Evolutionary conservation across 2,797 vertebrate genomes (phyloP).

Genomic region (Tragelaphus eurycerus): DNA sequence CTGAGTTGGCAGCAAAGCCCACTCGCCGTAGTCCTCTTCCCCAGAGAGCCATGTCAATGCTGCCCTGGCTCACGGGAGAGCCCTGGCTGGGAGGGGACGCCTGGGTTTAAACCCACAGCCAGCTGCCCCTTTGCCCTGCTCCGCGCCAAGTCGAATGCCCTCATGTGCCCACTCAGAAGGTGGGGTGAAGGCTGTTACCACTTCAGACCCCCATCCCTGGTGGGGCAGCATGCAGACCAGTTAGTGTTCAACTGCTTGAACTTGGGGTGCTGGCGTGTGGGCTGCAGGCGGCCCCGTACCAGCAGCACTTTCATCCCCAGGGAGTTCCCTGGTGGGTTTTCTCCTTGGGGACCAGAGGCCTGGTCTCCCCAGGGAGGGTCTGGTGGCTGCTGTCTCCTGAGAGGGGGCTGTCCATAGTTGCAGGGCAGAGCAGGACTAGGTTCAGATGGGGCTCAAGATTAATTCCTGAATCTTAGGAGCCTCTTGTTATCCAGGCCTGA

Average conservation of each 20-base stretch:
- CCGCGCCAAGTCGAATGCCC: neutral
- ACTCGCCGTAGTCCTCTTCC: neutral
- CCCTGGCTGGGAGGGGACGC: neutral
- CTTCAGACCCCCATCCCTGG: neutral
- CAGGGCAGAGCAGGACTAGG: neutral
- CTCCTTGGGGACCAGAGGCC: neutral
- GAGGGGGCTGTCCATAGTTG: neutral
- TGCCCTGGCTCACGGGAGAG: neutral
- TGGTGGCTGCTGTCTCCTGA: neutral
- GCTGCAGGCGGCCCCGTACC: accelerated
- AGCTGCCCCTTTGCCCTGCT: neutral
- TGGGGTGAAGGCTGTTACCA: neutral
- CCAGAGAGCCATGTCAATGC: neutral
- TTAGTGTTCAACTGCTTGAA: neutral
- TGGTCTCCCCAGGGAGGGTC: neutral
- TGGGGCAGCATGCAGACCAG: accelerated
- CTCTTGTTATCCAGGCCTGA: neutral
- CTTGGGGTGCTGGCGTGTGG: neutral
- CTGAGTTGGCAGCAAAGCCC: neutral
- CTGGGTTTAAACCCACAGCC: neutral
- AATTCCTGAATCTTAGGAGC: neutral
- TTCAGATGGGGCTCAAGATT: neutral
- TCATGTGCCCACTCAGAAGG: neutral
- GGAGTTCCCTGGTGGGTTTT: neutral
- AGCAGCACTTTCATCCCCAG: neutral